Evolutionary conservation across 2,797 vertebrate species (phyloP).

Genomic region (Cuculus canorus): DNA sequence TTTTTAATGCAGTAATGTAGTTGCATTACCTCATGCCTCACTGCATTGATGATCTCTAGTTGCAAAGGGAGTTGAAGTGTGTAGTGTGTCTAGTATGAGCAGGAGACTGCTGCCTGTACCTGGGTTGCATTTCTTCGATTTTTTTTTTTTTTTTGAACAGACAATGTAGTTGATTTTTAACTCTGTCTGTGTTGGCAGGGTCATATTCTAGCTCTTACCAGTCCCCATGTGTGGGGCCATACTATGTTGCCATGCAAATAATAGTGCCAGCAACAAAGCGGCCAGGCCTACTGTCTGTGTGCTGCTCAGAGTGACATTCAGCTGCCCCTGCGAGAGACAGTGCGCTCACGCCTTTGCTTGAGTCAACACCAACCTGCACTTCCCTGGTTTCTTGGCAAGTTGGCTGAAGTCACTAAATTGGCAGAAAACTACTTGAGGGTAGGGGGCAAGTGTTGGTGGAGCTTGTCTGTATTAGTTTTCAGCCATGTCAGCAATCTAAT

Average conservation of each 20-base stretch:
- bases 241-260: fast-evolving
- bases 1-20: not conserved
- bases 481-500: not conserved
- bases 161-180: not conserved
- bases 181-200: not conserved
- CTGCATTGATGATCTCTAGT: not conserved
- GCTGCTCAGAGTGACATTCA: not conserved
- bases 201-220: not conserved
- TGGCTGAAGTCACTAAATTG: not conserved
- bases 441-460: not conserved
- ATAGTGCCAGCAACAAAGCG: fast-evolving
- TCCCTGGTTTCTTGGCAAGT: not conserved
- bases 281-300: not conserved
- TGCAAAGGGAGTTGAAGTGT: not conserved
- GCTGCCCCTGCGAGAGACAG: not conserved
- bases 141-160: not conserved
- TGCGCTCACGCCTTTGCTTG: not conserved
- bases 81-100: not conserved
- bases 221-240: fast-evolving
- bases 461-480: not conserved
- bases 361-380: fast-evolving
- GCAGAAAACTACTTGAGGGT: not conserved
- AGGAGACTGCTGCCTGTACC: not conserved
- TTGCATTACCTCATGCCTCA: not conserved
- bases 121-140: not conserved